phyloP scores from a whole-genome alignment of 2,888 invertebrate genomes.

The Drosophila nigricruria region DNA sequence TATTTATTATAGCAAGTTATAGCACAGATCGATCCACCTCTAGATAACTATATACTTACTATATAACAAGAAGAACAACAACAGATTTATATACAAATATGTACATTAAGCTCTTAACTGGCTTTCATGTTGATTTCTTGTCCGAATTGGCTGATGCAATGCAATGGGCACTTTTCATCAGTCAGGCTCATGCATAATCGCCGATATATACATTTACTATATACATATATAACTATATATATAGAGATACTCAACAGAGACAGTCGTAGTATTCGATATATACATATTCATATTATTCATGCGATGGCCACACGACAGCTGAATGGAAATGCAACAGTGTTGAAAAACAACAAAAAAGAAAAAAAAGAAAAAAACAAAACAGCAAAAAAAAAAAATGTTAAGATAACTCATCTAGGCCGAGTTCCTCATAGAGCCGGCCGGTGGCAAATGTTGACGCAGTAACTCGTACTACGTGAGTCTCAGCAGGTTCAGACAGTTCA shows the following conservation, averaged over 20 bases:
- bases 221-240: background rate
- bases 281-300: constrained; percentile 50
- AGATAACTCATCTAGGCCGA: constrained; percentile 17
- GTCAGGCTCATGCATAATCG: constrained; percentile 56
- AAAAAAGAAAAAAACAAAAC: constrained; percentile 1
- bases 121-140: constrained; percentile 59
- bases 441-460: constrained; percentile 21
- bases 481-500: constrained; percentile 47
- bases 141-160: constrained; percentile 84
- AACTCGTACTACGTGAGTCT: constrained; percentile 54
- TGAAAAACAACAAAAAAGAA: constrained; percentile 4
- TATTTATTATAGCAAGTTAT: constrained; percentile 3
- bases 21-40: constrained; percentile 18
- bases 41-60: constrained; percentile 34
- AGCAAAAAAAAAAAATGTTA: constrained; percentile 6
- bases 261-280: constrained; percentile 27
- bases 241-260: constrained; percentile 27
- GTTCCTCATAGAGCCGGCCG: constrained; percentile 44
- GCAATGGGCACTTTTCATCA: constrained; percentile 79
- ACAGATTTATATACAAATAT: constrained; percentile 46
- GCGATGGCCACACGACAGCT: constrained; percentile 26
- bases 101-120: constrained; percentile 51
- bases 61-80: constrained; percentile 33
- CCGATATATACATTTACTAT: constrained; percentile 23
- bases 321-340: constrained; percentile 24